phyloP scores from a whole-genome alignment of 2,113 vertebrate genomes.

The Hemicordylus capensis region DNA sequence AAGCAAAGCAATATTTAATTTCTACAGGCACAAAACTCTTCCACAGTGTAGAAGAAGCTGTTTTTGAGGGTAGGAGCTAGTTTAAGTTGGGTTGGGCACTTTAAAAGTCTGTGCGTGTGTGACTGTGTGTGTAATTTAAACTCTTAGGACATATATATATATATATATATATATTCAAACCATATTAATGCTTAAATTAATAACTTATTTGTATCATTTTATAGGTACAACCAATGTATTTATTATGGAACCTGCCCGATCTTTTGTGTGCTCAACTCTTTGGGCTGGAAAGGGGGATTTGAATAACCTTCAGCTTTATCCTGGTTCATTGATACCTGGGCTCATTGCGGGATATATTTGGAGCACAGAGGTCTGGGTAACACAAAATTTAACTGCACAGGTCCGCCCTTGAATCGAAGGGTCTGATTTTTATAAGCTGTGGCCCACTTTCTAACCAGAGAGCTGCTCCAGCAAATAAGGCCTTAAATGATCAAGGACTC shows the following conservation, averaged over 20 bases:
- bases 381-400: not conserved
- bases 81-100: slow-evolving; percentile 11
- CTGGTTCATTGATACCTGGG: not conserved
- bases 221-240: slow-evolving; percentile 8
- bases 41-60: slow-evolving; percentile 39
- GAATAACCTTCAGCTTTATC: not conserved
- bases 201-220: slow-evolving; percentile 65
- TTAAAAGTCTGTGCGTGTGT: not conserved
- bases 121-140: slow-evolving; percentile 12
- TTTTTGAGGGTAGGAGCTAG: slow-evolving; percentile 42
- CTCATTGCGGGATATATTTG: not conserved
- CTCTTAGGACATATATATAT: slow-evolving; percentile 44
- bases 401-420: not conserved
- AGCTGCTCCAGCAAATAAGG: not conserved
- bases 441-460: not conserved
- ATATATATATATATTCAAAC: slow-evolving; percentile 63
- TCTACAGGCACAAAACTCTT: slow-evolving; percentile 63
- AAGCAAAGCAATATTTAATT: slow-evolving; percentile 72
- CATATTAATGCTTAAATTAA: slow-evolving; percentile 44
- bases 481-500: not conserved
- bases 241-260: slow-evolving; percentile 53
- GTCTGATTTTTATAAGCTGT: not conserved
- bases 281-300: slow-evolving; percentile 24
- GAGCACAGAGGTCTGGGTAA: not conserved
- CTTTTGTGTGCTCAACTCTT: slow-evolving; percentile 21